Conservation (phyloP, 1,140 invertebrate genomes). For the Homalodisca vitripennis region DNA sequence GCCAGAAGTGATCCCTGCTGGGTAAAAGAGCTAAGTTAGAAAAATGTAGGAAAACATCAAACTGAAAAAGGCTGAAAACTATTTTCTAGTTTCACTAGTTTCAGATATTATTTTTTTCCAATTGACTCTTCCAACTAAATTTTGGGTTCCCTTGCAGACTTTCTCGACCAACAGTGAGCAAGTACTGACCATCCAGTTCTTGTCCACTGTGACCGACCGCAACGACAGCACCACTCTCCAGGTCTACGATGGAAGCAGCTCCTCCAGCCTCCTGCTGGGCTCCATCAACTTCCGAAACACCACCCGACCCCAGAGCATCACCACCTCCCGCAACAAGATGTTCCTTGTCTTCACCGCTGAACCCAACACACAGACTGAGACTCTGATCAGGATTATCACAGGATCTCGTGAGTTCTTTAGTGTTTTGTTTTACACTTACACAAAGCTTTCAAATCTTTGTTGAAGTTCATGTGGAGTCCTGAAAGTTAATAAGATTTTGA, state of each 20-base stretch:
- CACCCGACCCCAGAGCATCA: conserved; percentile 81
- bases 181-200: conserved; percentile 78
- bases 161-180: conserved; percentile 76
- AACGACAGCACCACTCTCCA: conserved; percentile 72
- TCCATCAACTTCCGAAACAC: conserved; percentile 69
- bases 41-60: too few relatives aligned
- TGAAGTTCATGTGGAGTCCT: too few relatives aligned
- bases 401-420: conserved; percentile 58
- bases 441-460: too few relatives aligned
- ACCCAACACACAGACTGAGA: conserved; percentile 63
- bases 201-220: conserved; percentile 69
- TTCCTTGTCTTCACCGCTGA: conserved; percentile 73
- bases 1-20: too few relatives aligned
- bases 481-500: too few relatives aligned
- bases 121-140: too few relatives aligned
- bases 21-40: too few relatives aligned
- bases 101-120: too few relatives aligned
- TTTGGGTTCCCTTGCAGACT: too few relatives aligned
- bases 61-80: too few relatives aligned
- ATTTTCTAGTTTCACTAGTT: too few relatives aligned
- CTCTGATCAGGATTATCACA: conserved; percentile 73
- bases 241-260: conserved; percentile 74
- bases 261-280: conserved; percentile 65
- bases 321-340: conserved; percentile 71
- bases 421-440: too few relatives aligned